Evolutionary conservation across 1,140 invertebrate species (phyloP), one percentile per base, ranked within the genome.

Genomic region (Calycopis cecrops): DNA sequence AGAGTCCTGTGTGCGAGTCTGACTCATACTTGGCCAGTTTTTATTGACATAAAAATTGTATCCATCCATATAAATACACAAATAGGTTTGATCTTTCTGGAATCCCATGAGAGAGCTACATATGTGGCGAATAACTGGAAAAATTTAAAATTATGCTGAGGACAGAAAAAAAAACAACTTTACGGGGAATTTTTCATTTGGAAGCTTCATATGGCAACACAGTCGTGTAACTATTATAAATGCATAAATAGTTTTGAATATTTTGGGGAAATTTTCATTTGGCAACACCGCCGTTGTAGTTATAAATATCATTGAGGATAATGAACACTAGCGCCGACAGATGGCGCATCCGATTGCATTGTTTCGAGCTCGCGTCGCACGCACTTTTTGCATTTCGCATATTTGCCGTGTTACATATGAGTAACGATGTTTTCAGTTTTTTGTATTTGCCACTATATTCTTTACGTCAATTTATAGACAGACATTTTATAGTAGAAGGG

Each of bases 291-390:
- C 38, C 38, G 1, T 44, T 38, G 58, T 55, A 60, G 17, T 56
- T 60, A 53, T 53, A 16, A 49, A 61, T 61, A 14, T 54, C 44
- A 54, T 57, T 50, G 51, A 52, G 50, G 49, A 35, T 60, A 52
- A 35, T 54, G 38, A 35, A 6, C 18, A 11, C 3, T 40, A 40
- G 28, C 21, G 47, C 53, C 63, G 60, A 69, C 69, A 77, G 69
- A 74, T 77, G 73, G 69, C 60, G 59, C 34, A 60, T 57, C 52
- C 17, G 9, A 38, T 49, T 38, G 52, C 34, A 34, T 55, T 55
- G 56, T 55, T 61, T 62, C 55, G 48, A 16, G 33, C n/a, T 50
- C 38, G 12, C 17, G 9, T 11, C 35, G 28, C 16, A 14, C 33
- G 28, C 40, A 38, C 33, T 44, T 52, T 11, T 21, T 35, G 21